Evolutionary conservation across 2,113 vertebrate genomes (phyloP).

Genomic region (Brienomyrus brachyistius): DNA sequence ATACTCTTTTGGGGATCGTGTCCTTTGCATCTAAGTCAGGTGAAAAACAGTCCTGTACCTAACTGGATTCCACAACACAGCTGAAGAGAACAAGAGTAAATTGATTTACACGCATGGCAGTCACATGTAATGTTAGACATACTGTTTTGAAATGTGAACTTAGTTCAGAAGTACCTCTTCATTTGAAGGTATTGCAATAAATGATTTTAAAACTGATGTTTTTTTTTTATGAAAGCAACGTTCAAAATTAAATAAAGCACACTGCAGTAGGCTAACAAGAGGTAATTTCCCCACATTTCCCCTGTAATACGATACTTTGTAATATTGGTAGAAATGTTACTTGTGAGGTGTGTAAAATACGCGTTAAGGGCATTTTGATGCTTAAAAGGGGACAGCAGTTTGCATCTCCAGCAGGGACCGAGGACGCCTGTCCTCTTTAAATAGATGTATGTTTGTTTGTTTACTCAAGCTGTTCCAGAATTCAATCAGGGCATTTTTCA

Average conservation of each 20-base stretch:
- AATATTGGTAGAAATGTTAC: not conserved
- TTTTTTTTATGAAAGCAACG: not conserved
- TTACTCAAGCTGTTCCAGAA: constrained; percentile 2
- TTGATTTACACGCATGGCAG: not conserved
- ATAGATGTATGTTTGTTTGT: constrained; percentile 13
- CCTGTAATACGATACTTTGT: not conserved
- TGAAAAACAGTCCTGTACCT: not conserved
- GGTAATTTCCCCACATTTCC: not conserved
- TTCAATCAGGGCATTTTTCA: constrained; percentile 13
- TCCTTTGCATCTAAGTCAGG: not conserved
- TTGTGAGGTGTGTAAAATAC: not conserved
- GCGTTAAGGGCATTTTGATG: not conserved
- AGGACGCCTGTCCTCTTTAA: constrained; percentile 1
- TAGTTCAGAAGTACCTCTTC: not conserved
- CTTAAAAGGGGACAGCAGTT: not conserved
- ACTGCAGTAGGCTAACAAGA: not conserved
- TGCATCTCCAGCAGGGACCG: not conserved
- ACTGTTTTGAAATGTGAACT: not conserved
- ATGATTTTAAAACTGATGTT: not conserved
- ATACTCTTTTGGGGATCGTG: not conserved
- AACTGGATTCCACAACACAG: not conserved
- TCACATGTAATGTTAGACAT: not conserved
- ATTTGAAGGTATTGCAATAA: not conserved
- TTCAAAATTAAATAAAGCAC: not conserved
- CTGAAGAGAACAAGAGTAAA: not conserved